Evolutionary conservation across 2,113 vertebrate species (phyloP).

Genomic region (Taurulus bubalis): DNA sequence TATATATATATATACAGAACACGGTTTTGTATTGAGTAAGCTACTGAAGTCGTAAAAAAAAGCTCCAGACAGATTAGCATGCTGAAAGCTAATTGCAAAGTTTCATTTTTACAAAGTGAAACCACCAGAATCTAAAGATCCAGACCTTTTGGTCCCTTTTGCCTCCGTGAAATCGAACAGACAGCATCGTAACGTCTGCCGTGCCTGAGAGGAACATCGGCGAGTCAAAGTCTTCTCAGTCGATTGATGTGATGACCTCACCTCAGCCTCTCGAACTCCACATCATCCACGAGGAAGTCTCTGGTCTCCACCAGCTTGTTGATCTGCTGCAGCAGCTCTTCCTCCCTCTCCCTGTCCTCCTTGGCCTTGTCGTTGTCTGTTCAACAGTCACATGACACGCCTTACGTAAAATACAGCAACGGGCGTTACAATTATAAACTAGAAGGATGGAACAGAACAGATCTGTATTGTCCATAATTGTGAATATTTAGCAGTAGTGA

Average conservation of each 20-base stretch:
- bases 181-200: neutral
- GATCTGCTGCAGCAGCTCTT: constrained; percentile 89
- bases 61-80: neutral
- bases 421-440: neutral
- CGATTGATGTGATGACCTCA: constrained; percentile 46
- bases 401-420: neutral
- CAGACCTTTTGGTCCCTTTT: neutral
- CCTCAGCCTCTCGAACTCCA: constrained; percentile 92
- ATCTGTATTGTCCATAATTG: neutral
- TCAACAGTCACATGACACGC: constrained; percentile 6
- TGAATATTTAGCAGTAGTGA: too few relatives aligned
- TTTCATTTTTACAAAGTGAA: neutral
- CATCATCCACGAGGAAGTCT: constrained; percentile 92
- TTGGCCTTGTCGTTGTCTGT: constrained; percentile 88
- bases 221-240: neutral
- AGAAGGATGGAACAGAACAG: neutral
- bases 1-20: neutral
- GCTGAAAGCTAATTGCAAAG: neutral
- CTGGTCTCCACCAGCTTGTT: constrained; percentile 93
- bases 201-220: neutral
- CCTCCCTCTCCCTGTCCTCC: constrained; percentile 85
- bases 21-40: neutral
- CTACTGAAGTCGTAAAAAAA: neutral
- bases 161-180: neutral
- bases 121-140: neutral